These are phyloP conservation scores for Erynnis tages DNA, from an alignment of 2,888 invertebrate genomes.

Conservation along the genomic window DNA sequence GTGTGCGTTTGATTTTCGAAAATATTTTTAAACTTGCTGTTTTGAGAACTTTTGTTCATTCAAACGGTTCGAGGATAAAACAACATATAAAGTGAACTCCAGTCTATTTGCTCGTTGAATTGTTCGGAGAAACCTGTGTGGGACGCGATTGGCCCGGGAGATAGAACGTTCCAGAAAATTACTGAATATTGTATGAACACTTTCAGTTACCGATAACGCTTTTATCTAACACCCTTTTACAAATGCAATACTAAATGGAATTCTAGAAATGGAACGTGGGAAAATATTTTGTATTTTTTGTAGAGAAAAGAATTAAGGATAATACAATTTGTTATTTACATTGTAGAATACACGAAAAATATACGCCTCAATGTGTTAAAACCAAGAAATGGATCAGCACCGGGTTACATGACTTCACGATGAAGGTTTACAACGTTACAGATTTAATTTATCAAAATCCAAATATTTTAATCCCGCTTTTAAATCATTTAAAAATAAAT, in stretches of 20 bases:
- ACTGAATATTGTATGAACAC: slow-evolving; percentile 12
- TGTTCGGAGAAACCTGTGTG: not conserved
- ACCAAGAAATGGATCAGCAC: no score
- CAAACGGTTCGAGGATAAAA: not conserved
- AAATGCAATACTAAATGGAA: not conserved
- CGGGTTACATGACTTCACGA: no score
- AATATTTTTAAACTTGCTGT: not conserved
- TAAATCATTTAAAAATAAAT: no score
- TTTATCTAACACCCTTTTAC: not conserved
- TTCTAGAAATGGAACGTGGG: not conserved
- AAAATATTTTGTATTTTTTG: not conserved
- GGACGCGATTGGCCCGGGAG: not conserved
- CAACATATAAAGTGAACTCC: not conserved
- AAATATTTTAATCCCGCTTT: no score
- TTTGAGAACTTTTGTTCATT: not conserved
- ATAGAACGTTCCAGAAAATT: slow-evolving; percentile 3
- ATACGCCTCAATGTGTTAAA: not conserved
- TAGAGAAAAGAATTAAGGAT: not conserved
- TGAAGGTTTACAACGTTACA: no score
- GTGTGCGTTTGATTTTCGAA: not conserved
- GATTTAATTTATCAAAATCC: no score
- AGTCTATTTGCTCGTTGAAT: not conserved
- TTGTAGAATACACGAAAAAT: no score
- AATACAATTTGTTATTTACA: not conserved
- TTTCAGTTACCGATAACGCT: not conserved